Evolutionary conservation across 2,888 invertebrate species (phyloP).

Genomic region (Drosophila silvestris): DNA sequence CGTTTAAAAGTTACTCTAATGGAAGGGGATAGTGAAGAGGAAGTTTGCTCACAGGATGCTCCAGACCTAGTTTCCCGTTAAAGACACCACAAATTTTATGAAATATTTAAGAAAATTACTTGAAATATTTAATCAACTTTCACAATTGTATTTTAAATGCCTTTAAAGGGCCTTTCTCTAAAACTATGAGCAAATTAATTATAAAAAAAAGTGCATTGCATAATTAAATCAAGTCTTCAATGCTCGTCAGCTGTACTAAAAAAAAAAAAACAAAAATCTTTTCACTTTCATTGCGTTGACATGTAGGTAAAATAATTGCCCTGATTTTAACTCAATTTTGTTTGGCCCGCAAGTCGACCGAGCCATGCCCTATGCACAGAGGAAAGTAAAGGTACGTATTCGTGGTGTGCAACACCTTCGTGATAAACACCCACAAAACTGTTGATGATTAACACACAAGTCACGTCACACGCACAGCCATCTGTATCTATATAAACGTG

Average conservation of each 20-base stretch:
- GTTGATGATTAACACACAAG: conserved; percentile 21
- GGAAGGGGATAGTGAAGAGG: too few species aligned
- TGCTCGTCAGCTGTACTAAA: background rate
- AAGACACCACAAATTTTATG: background rate
- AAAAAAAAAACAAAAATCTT: conserved; percentile 22
- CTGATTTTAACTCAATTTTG: conserved; percentile 23
- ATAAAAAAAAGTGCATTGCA: conserved; percentile 17
- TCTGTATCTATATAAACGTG: conserved; percentile 52
- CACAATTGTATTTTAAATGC: conserved; percentile 12
- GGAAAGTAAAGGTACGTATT: background rate
- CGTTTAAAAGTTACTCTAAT: background rate
- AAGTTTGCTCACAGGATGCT: conserved; percentile 5
- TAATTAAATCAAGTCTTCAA: conserved; percentile 26
- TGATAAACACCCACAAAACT: conserved; percentile 6
- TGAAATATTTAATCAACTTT: conserved; percentile 9
- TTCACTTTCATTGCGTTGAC: conserved; percentile 63
- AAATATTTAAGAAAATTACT: background rate
- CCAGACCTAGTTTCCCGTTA: background rate
- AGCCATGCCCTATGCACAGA: conserved; percentile 48
- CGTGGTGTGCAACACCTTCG: conserved; percentile 16
- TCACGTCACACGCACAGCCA: conserved; percentile 49
- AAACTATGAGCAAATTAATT: background rate
- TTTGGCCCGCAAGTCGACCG: conserved; percentile 31
- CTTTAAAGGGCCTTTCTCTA: conserved; percentile 18
- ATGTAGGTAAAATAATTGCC: conserved; percentile 32